A percentile compares a stretch with the other conserved stretches of the same genome.
These are phyloP conservation scores for Drosophila quadrilineata DNA, from an alignment of 1,140 invertebrate genomes.

Conservation along the genomic window DNA sequence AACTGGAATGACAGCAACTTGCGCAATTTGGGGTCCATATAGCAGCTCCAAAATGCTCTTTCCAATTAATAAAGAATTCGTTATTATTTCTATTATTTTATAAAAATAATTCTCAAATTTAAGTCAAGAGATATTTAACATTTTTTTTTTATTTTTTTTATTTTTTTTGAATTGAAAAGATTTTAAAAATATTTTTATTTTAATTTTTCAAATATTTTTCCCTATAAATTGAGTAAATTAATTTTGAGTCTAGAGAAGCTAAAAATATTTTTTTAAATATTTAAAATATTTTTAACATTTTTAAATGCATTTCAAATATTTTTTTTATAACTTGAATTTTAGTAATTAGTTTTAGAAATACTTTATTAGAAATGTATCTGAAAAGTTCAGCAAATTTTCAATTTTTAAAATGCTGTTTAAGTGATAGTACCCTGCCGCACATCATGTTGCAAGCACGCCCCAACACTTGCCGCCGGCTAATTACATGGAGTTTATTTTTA, in stretches of 20 bases:
- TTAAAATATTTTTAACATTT: neutral
- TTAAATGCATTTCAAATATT: neutral
- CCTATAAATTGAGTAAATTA: neutral
- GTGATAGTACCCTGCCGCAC: no score
- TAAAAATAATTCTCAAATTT: no score
- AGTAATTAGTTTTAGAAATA: neutral
- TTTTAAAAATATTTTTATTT: no score
- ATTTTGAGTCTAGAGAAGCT: neutral
- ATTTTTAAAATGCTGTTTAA: neutral
- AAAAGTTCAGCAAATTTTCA: neutral
- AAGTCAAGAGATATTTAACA: no score
- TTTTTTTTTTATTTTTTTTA: no score
- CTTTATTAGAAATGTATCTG: neutral
- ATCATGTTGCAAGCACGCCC: neutral
- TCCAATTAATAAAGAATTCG: no score
- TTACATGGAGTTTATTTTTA: constrained; percentile 78
- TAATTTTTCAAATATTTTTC: no score
- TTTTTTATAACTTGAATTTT: neutral
- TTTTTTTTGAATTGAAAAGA: no score
- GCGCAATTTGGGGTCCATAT: neutral
- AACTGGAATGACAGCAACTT: constrained; percentile 44
- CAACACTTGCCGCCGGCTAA: constrained; percentile 64
- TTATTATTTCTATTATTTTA: no score
- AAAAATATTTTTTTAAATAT: neutral
- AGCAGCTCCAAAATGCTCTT: constrained; percentile 35